Base-by-base conservation (phyloP, 1,140 invertebrate species). In the Euglossa dilemma region DNA sequence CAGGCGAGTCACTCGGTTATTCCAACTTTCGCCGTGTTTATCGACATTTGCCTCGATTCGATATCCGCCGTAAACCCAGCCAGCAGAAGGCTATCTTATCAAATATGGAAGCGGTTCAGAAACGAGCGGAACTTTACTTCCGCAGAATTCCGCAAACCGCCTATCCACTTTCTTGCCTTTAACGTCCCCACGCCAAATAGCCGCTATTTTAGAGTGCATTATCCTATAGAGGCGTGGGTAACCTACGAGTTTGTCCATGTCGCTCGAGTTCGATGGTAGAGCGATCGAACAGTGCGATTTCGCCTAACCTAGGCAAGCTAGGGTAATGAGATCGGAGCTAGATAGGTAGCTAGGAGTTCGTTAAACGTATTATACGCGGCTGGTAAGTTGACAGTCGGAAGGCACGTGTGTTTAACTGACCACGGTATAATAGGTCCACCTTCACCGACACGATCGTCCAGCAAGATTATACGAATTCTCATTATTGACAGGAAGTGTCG, bases 21-120 rank as follows among this genome's bases (percentile, higher is more conserved):
- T 23, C 23, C 18, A 59, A 76, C 20, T 76, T 69, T 20, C 54
- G 59, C 6, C 61, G 25, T 73, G 23, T 28, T 80, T 23, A 54
- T 28, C 50, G 52, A 50, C 57, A 20, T 76, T 69, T 59, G 63
- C 61, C 57, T 25, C 79, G 7, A 81, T 67, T 75, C 56, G 28
- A 67, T 81, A 75, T 47, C 45, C 16, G 6, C 14, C 54, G 43
- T 76, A 59, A 82, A 82, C 43, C 45, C 6, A 28, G 23, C 6
- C 20, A 23, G 45, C 59, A 52, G 50, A 67, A 76, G 54, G 54
- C 45, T 50, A 52, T 66, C 78, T 78, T 74, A 87, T 88, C 87
- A 88, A 88, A 88, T 85, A 87, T 87, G 74, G n/a, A 88, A 20
- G 18, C 16, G 69, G 54, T 87, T 75, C 59, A 56, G 75, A 20